These are phyloP conservation scores for Promerops cafer DNA, from an alignment of 2,113 vertebrate species.

Conservation along the genomic window DNA sequence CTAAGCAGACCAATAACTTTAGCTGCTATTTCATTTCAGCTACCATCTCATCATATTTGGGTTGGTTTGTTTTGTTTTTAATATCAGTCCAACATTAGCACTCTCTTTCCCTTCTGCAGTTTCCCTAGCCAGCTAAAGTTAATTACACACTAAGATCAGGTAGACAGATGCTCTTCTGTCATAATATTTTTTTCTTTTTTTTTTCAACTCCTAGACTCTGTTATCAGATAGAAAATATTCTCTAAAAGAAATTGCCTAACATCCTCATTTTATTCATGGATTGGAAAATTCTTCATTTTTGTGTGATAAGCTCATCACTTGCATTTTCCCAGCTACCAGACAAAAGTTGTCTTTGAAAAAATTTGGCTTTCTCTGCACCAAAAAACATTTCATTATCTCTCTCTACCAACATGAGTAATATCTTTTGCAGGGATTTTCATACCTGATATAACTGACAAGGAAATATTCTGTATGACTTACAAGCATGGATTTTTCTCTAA, in stretches of 20 bases:
- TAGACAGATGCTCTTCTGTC: neutral
- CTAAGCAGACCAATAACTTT: neutral
- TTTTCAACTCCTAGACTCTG: neutral
- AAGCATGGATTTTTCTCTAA: constrained; percentile 24
- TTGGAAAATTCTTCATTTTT: neutral
- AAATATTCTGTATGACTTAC: neutral
- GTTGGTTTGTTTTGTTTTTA: neutral
- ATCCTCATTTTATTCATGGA: neutral
- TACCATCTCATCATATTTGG: neutral
- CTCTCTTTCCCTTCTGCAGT: neutral
- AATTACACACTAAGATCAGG: neutral
- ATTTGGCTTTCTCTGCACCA: neutral
- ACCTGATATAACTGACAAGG: neutral
- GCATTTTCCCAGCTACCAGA: neutral
- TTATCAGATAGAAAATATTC: neutral
- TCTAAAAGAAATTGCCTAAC: neutral
- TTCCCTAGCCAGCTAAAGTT: neutral
- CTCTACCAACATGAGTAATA: neutral
- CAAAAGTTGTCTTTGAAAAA: constrained; percentile 7
- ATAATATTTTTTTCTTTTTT: neutral
- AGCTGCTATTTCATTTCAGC: neutral
- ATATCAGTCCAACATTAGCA: neutral
- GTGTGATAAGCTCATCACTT: neutral
- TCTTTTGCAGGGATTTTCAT: neutral
- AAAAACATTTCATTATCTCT: neutral